These are phyloP conservation scores for Stichopus chloronotus DNA, from an alignment of 35 echinoderm and acorn worm genomes.

Conservation along the genomic window DNA sequence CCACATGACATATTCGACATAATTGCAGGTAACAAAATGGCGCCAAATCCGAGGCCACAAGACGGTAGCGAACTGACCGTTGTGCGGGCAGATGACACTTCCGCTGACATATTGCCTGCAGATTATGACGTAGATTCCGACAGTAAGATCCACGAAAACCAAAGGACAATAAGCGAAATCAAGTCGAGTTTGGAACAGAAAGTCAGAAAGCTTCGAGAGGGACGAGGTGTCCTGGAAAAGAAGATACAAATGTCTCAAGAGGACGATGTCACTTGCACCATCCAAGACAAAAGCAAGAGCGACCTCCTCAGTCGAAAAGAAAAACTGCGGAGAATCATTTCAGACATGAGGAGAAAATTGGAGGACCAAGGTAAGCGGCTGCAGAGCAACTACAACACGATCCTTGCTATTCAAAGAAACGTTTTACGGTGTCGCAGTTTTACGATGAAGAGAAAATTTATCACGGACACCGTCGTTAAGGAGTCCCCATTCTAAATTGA, in stretches of 20 bases:
- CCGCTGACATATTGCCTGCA: not conserved
- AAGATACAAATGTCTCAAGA: constrained; percentile 89
- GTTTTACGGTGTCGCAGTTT: constrained; percentile 91
- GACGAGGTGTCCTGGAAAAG: constrained; percentile 73
- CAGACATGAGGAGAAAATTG: constrained; percentile 73
- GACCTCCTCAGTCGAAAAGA: constrained; percentile 71
- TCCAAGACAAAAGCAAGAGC: constrained; percentile 74
- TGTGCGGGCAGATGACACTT: not conserved
- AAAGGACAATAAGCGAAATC: constrained; percentile 78
- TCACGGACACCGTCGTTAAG: constrained; percentile 36
- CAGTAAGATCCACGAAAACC: constrained; percentile 51
- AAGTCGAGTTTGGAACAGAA: constrained; percentile 78
- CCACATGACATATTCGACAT: not conserved
- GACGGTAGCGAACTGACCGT: not conserved
- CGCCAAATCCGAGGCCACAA: constrained; percentile 43
- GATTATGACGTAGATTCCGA: not conserved
- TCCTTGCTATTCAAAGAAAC: constrained; percentile 78
- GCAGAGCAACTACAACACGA: constrained; percentile 78
- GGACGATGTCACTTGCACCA: constrained; percentile 55
- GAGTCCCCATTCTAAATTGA: constrained; percentile 69
- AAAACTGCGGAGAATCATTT: constrained; percentile 72
- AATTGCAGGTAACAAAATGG: constrained; percentile 30
- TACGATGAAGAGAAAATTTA: constrained; percentile 37
- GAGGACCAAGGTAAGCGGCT: constrained; percentile 81
- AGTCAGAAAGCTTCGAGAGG: constrained; percentile 78